Evolutionary conservation across 2,113 vertebrate species (phyloP).

Genomic region (Grallaria varia): DNA sequence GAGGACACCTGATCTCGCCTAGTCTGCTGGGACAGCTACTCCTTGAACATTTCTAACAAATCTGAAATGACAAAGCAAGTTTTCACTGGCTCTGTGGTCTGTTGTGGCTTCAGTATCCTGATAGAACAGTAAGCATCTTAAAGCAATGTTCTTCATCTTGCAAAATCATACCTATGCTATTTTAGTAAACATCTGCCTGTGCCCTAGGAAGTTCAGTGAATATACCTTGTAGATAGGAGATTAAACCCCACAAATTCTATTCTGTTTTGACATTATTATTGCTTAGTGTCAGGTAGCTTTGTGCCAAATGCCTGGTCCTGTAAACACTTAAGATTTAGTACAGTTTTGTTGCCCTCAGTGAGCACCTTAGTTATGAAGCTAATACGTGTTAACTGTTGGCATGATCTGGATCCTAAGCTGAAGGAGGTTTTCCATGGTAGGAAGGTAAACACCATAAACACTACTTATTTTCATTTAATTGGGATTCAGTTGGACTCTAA

Average conservation of each 20-base stretch:
- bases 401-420: neutral
- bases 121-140: neutral
- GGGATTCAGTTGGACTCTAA: slow-evolving; percentile 49
- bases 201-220: neutral
- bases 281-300: slow-evolving; percentile 18
- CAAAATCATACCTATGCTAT: neutral
- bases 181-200: neutral
- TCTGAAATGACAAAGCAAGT: slow-evolving; percentile 16
- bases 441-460: slow-evolving; percentile 57
- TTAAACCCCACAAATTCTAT: neutral
- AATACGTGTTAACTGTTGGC: neutral
- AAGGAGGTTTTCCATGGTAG: slow-evolving; percentile 28
- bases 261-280: slow-evolving; percentile 48
- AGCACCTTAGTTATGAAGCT: neutral
- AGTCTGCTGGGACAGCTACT: slow-evolving; percentile 8
- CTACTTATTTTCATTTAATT: slow-evolving; percentile 61
- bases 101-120: neutral
- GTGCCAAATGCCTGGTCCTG: neutral
- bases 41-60: slow-evolving; percentile 17
- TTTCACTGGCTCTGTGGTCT: neutral
- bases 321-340: neutral
- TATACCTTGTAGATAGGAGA: neutral
- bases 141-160: neutral
- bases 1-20: neutral
- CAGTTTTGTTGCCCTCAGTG: neutral